Evolutionary conservation across 2,113 vertebrate species (phyloP).

Genomic region (Campylomormyrus numenius): DNA sequence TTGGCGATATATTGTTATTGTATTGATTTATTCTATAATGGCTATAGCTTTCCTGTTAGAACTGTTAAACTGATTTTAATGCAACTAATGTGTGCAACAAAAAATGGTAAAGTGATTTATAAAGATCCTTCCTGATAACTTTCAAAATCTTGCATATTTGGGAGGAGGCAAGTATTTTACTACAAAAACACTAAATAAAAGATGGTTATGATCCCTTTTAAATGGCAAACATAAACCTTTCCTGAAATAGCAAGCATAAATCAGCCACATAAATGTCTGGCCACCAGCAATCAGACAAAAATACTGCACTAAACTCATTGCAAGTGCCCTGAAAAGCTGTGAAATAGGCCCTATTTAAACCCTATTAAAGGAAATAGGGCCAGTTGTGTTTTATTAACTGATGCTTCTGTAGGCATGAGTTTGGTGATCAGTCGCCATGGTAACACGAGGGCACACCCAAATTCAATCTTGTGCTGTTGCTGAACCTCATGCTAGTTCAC

Average conservation of each 20-base stretch:
- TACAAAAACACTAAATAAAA: neutral
- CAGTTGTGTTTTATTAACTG: slow-evolving; percentile 1
- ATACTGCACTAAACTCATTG: neutral
- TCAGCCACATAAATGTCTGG: neutral
- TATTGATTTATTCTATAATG: neutral
- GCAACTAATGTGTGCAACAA: neutral
- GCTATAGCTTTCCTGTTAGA: neutral
- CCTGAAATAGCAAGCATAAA: neutral
- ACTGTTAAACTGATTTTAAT: neutral
- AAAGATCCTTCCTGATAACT: neutral
- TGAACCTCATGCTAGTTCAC: neutral
- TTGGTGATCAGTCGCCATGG: neutral
- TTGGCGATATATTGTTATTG: neutral
- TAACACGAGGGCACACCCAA: neutral
- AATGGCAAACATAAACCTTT: neutral
- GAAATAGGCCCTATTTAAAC: neutral
- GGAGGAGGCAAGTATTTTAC: neutral
- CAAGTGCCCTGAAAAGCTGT: neutral
- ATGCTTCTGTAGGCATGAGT: neutral
- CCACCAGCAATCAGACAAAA: neutral
- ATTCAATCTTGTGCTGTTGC: neutral
- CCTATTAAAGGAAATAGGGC: neutral
- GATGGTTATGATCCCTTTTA: neutral
- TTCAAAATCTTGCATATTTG: neutral
- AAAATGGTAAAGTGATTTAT: neutral